phyloP scores from a whole-genome alignment of 1,140 invertebrate species.

The Pseudomyrmex concolor region DNA sequence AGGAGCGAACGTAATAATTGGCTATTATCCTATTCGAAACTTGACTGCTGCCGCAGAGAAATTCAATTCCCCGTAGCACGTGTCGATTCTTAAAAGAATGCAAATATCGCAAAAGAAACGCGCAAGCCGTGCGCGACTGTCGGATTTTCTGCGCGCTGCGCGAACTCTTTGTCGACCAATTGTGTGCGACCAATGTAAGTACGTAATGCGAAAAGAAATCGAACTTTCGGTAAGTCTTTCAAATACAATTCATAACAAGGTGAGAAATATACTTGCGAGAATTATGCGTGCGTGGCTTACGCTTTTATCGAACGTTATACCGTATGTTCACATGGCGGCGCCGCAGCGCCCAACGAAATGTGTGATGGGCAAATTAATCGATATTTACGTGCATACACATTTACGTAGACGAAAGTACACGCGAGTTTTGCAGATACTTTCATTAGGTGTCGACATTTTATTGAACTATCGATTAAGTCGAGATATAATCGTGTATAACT shows the following conservation, averaged over 20 bases:
- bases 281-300: slow-evolving; percentile 63
- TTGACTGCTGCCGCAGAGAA: slow-evolving; percentile 48
- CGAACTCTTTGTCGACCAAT: not conserved
- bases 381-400: not conserved
- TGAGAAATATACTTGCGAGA: slow-evolving; percentile 56
- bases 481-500: not conserved
- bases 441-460: slow-evolving; percentile 39
- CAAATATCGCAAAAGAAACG: slow-evolving; percentile 50
- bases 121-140: not conserved
- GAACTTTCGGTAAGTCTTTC: not conserved
- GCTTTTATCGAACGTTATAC: slow-evolving; percentile 54
- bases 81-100: slow-evolving; percentile 65
- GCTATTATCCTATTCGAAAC: slow-evolving; percentile 68
- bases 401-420: slow-evolving; percentile 27
- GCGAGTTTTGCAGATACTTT: slow-evolving; percentile 25
- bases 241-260: slow-evolving; percentile 35
- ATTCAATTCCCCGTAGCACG: slow-evolving; percentile 67
- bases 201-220: not conserved
- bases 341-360: slow-evolving; percentile 59
- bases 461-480: slow-evolving; percentile 48
- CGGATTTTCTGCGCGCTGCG: not conserved
- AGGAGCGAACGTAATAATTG: slow-evolving; percentile 63
- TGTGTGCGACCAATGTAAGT: not conserved
- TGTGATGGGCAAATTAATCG: slow-evolving; percentile 49
- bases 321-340: not conserved